Evolutionary conservation across 2,113 vertebrate species (phyloP).

Genomic region (Mungos mungo): DNA sequence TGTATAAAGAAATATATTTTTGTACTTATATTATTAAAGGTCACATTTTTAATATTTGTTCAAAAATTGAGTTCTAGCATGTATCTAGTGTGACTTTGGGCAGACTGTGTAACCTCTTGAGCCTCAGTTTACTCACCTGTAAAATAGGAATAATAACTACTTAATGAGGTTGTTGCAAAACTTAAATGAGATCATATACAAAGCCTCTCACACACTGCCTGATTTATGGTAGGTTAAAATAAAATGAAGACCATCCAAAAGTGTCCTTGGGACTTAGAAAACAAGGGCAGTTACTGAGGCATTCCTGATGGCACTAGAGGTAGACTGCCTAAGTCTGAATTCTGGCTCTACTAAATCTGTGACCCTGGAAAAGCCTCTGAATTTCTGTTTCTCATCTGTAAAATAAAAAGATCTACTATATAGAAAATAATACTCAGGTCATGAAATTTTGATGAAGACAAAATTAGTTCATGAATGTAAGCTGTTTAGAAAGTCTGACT

Average conservation of each 20-base stretch:
- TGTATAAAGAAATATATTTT: slow-evolving; percentile 80
- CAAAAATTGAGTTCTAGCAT: background rate
- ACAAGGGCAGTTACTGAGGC: background rate
- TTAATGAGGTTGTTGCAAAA: background rate
- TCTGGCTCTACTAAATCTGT: background rate
- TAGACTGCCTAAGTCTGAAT: background rate
- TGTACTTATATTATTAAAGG: slow-evolving; percentile 83
- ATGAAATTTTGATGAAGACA: slow-evolving; percentile 6
- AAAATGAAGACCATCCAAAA: background rate
- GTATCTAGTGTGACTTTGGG: background rate
- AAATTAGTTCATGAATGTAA: background rate
- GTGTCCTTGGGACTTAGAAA: background rate
- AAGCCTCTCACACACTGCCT: background rate
- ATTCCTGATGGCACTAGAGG: background rate
- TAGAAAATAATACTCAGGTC: background rate
- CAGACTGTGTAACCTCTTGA: background rate
- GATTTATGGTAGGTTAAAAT: background rate
- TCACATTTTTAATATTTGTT: slow-evolving; percentile 79
- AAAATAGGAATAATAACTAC: background rate
- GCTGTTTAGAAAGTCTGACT: slow-evolving; percentile 9
- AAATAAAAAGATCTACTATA: slow-evolving; percentile 12
- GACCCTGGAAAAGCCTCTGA: background rate
- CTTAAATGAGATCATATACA: slow-evolving; percentile 13
- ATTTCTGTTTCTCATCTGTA: slow-evolving; percentile 20
- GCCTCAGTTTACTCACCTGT: background rate